Evolutionary conservation across 2,113 vertebrate genomes (phyloP).

Genomic region (Pitta sordida): DNA sequence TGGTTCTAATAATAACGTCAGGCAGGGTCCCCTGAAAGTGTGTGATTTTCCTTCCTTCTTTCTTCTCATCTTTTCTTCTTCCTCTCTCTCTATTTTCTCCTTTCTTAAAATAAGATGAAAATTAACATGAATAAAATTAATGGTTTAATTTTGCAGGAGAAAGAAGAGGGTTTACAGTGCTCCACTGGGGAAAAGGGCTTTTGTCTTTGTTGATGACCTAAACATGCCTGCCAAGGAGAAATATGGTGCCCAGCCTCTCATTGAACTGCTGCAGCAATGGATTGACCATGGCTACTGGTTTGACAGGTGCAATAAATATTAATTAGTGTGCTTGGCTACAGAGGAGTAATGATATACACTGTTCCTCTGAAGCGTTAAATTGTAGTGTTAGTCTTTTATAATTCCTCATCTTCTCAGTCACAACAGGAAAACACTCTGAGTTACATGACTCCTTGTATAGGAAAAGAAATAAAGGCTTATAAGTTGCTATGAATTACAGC

Average conservation of each 20-base stretch:
- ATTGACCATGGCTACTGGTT: slow-evolving; percentile 77
- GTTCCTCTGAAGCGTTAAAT: slow-evolving; percentile 84
- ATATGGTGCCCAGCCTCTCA: slow-evolving; percentile 78
- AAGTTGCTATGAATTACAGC: slow-evolving; percentile 59
- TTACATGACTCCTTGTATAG: slow-evolving; percentile 59
- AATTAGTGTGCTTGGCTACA: slow-evolving; percentile 82
- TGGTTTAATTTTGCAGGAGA: slow-evolving; percentile 75
- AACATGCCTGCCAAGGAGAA: slow-evolving; percentile 82
- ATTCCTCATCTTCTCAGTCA: slow-evolving; percentile 79
- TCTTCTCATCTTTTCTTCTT: not conserved
- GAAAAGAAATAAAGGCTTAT: slow-evolving; percentile 68
- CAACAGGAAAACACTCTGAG: slow-evolving; percentile 73
- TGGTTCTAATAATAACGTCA: slow-evolving; percentile 71
- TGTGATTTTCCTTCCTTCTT: slow-evolving; percentile 38
- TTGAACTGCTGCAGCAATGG: slow-evolving; percentile 80
- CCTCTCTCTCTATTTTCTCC: not conserved
- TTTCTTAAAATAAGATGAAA: slow-evolving; percentile 69
- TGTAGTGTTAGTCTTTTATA: slow-evolving; percentile 81
- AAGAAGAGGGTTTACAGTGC: slow-evolving; percentile 64
- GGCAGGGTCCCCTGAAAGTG: slow-evolving; percentile 47
- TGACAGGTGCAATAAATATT: slow-evolving; percentile 89
- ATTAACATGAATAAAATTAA: slow-evolving; percentile 76
- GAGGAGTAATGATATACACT: slow-evolving; percentile 80
- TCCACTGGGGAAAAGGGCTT: slow-evolving; percentile 68
- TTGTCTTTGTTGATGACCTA: slow-evolving; percentile 84